Conservation (phyloP, 1,140 invertebrate genomes). For the Pseudomyrmex concolor region DNA sequence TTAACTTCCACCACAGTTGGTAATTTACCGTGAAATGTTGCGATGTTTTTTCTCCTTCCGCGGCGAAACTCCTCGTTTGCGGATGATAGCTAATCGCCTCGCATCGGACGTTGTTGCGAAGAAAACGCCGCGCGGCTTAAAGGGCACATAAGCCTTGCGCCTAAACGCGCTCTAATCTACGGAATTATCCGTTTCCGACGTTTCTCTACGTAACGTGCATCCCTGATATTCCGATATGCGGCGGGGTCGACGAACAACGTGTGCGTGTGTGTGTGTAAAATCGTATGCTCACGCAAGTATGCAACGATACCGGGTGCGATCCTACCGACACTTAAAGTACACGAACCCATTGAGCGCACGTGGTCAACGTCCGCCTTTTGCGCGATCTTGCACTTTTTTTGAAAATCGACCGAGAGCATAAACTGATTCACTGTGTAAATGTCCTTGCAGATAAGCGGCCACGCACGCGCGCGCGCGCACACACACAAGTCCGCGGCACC, state of each 20-base stretch:
- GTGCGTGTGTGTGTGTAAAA: background rate
- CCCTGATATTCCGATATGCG: conserved; percentile 37
- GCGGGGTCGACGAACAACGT: background rate
- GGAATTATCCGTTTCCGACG: conserved; percentile 64
- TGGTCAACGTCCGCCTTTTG: conserved; percentile 51
- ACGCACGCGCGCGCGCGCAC: background rate
- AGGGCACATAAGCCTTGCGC: conserved; percentile 59
- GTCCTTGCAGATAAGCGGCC: conserved; percentile 51
- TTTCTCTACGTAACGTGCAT: conserved; percentile 39
- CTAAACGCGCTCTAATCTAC: conserved; percentile 66
- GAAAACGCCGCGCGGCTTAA: conserved; percentile 52
- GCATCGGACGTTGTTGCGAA: conserved; percentile 36
- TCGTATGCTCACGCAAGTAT: background rate
- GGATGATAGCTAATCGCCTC: conserved; percentile 52
- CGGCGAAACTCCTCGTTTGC: background rate
- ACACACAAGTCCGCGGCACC: conserved; percentile 23
- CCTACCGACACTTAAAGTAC: conserved; percentile 63
- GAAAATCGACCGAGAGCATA: conserved; percentile 42
- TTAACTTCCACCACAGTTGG: background rate
- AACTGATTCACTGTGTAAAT: conserved; percentile 49
- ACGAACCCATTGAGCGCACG: conserved; percentile 50
- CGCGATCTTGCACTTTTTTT: background rate
- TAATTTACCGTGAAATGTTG: conserved; percentile 15
- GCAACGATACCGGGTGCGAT: conserved; percentile 44
- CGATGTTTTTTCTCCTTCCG: background rate